Evolutionary conservation across 2,888 invertebrate genomes (phyloP).

Genomic region (Camptogramma bilineatum): DNA sequence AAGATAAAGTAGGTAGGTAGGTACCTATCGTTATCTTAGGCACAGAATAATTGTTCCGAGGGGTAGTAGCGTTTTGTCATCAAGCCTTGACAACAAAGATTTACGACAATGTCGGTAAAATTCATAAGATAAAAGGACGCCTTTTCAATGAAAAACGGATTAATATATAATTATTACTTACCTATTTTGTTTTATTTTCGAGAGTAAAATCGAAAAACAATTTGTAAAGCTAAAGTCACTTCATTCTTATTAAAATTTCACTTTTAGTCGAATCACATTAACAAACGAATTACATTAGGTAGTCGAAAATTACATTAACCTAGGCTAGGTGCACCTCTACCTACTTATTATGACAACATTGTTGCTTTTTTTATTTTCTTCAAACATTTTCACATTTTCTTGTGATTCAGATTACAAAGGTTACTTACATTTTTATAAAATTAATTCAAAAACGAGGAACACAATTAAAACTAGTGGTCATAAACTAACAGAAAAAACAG

Average conservation of each 20-base stretch:
- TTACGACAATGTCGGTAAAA: not conserved
- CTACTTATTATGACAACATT: not conserved
- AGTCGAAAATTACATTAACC: too few species aligned
- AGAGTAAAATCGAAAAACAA: slow-evolving; percentile 67
- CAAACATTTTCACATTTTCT: not conserved
- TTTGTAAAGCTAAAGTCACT: slow-evolving; percentile 68
- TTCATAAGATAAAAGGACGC: too few species aligned
- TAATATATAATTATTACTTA: not conserved
- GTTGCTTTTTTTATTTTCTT: slow-evolving; percentile 11
- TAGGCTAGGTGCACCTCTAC: too few species aligned
- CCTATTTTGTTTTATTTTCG: slow-evolving; percentile 59
- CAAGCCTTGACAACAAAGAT: not conserved
- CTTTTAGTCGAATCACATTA: slow-evolving; percentile 26
- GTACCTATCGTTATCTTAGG: too few species aligned
- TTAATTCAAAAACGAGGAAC: slow-evolving; percentile 27
- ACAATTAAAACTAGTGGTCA: slow-evolving; percentile 31
- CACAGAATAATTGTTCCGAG: too few species aligned
- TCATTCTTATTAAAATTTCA: slow-evolving; percentile 75
- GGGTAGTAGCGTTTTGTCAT: too few species aligned
- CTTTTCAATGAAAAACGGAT: too few species aligned
- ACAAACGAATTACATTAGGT: too few species aligned
- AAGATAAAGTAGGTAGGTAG: too few species aligned
- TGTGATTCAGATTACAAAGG: slow-evolving; percentile 8
- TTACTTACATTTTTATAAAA: slow-evolving; percentile 6
- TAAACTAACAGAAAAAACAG: slow-evolving; percentile 46